phyloP scores from a whole-genome alignment of 1,140 invertebrate genomes.

The Meloidogyne hapla region DNA sequence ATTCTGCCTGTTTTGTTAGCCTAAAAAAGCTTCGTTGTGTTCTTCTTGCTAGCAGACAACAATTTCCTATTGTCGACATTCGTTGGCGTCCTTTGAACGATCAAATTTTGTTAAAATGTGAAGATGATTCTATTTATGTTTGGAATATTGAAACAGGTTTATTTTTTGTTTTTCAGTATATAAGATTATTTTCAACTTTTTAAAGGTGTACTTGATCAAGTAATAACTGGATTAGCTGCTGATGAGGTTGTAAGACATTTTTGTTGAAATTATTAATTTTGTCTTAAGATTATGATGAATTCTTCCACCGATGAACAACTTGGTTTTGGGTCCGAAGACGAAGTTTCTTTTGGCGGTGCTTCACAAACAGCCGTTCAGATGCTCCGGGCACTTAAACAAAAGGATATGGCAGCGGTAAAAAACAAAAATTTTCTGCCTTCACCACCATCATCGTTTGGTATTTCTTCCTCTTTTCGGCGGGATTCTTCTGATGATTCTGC shows the following conservation, averaged over 20 bases:
- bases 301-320: conserved; percentile 75
- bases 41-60: conserved; percentile 87
- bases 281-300: not conserved
- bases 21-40: conserved; percentile 90
- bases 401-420: conserved; percentile 66
- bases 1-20: conserved; percentile 89
- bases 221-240: conserved; percentile 87
- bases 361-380: conserved; percentile 83
- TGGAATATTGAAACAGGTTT: conserved; percentile 98
- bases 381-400: conserved; percentile 65
- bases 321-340: conserved; percentile 66
- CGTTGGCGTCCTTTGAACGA: conserved; percentile 96
- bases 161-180: not conserved
- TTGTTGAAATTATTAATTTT: not conserved
- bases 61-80: conserved; percentile 91
- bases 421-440: not conserved
- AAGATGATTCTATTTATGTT: conserved; percentile 93
- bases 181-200: conserved; percentile 32
- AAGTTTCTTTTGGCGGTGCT: conserved; percentile 65
- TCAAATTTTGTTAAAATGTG: conserved; percentile 95
- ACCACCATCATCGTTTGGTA: not conserved
- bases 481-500: not conserved
- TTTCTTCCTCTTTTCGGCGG: conserved; percentile 6
- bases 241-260: conserved; percentile 72
- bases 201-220: conserved; percentile 84